Evolutionary conservation across 1,140 invertebrate genomes (phyloP).

Genomic region (Apocrypta bakeri): DNA sequence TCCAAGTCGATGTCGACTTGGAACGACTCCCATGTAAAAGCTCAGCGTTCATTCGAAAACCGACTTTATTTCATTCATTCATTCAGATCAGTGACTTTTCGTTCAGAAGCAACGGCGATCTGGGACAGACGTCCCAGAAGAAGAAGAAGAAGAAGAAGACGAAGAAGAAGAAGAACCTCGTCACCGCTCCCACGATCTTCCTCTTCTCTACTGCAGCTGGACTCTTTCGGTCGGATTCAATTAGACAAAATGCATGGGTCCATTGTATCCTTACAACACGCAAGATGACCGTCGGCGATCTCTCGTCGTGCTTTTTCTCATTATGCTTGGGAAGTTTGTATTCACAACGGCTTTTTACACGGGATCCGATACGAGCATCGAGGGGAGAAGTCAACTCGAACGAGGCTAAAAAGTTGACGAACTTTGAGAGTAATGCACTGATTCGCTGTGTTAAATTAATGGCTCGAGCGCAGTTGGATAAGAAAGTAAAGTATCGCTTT

Average conservation of each 20-base stretch:
- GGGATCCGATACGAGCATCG: not conserved
- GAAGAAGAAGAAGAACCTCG: too few species aligned
- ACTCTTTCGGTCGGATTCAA: not conserved
- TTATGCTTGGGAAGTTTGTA: not conserved
- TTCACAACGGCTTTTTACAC: not conserved
- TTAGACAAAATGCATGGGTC: not conserved
- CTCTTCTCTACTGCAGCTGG: not conserved
- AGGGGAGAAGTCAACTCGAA: not conserved
- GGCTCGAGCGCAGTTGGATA: not conserved
- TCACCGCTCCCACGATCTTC: not conserved
- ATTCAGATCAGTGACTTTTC: conserved; percentile 14
- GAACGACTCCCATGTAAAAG: too few species aligned
- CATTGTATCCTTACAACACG: not conserved
- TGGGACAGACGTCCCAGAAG: not conserved
- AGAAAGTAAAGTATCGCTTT: not conserved
- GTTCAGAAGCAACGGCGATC: not conserved
- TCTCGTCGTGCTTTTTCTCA: not conserved
- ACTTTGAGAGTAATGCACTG: conserved; percentile 15
- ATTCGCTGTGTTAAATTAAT: not conserved
- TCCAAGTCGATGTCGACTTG: too few species aligned
- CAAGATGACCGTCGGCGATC: not conserved
- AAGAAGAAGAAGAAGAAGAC: too few species aligned
- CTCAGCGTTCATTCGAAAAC: not conserved
- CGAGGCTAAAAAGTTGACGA: conserved; percentile 31
- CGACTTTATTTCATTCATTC: not conserved